Evolutionary conservation across 2,797 vertebrate genomes (phyloP).

Genomic region (Danio kyathit): DNA sequence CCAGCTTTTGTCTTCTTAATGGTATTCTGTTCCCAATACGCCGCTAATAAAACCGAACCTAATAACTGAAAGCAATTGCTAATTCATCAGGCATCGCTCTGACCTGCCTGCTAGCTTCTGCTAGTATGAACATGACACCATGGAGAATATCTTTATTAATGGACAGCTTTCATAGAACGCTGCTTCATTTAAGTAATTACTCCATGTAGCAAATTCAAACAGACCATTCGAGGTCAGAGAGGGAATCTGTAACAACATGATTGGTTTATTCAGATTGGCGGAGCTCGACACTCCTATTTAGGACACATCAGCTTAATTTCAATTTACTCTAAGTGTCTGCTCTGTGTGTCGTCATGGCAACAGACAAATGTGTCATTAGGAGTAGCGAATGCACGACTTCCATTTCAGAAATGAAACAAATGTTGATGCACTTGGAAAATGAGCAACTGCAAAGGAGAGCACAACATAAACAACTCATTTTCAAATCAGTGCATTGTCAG

Average conservation of each 20-base stretch:
- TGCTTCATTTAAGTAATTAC: constrained; percentile 20
- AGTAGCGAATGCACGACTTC: constrained; percentile 19
- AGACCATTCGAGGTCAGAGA: constrained; percentile 1
- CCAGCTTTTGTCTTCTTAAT: constrained; percentile 29
- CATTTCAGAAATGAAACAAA: constrained; percentile 47
- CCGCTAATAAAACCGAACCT: constrained; percentile 6
- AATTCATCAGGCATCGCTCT: constrained; percentile 11
- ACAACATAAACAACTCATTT: background rate
- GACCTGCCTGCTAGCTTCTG: constrained; percentile 18
- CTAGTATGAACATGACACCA: constrained; percentile 9
- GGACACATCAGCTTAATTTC: constrained; percentile 56
- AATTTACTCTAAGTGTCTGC: constrained; percentile 56
- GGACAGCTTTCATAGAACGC: constrained; percentile 1
- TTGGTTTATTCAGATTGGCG: constrained; percentile 20
- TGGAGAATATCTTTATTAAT: constrained; percentile 25
- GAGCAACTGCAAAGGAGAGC: constrained; percentile 22
- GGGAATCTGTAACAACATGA: constrained; percentile 6
- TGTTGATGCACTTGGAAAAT: constrained; percentile 30
- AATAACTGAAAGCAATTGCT: constrained; percentile 26
- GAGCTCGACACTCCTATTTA: constrained; percentile 40
- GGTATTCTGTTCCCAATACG: background rate
- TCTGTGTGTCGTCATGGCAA: constrained; percentile 64
- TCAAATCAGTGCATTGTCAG: background rate
- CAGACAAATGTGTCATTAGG: constrained; percentile 45
- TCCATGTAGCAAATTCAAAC: constrained; percentile 23